These are phyloP conservation scores for Coleophora flavipennella DNA, from an alignment of 2,888 invertebrate species.

Conservation along the genomic window DNA sequence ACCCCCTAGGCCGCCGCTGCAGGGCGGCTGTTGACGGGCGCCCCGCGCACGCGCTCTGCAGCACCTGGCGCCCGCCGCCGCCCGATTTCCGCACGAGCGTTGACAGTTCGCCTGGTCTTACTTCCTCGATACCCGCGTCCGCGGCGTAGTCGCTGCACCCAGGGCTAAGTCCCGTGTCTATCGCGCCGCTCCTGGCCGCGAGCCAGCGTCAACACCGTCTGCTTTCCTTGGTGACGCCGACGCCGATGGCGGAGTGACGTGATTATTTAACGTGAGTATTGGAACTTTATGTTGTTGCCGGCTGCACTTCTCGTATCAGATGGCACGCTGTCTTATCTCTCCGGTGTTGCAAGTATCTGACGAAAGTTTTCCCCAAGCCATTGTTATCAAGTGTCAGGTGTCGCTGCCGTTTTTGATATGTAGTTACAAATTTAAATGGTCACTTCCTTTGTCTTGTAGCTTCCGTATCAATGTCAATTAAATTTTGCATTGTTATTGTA, in stretches of 20 bases:
- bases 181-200: constrained; percentile 26
- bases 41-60: constrained; percentile 63
- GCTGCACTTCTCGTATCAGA: constrained; percentile 10
- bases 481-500: too few species aligned
- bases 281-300: constrained; percentile 7
- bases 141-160: constrained; percentile 48
- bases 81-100: constrained; percentile 75
- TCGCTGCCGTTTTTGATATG: too few species aligned
- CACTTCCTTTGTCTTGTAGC: too few species aligned
- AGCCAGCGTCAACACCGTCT: constrained; percentile 26
- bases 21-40: constrained; percentile 73
- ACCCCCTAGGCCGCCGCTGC: constrained; percentile 41
- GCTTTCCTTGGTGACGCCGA: constrained; percentile 24
- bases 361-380: too few species aligned
- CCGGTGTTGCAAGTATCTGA: too few species aligned
- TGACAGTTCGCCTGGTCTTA: constrained; percentile 75
- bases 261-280: constrained; percentile 44
- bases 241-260: constrained; percentile 52
- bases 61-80: constrained; percentile 48
- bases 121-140: constrained; percentile 69
- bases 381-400: too few species aligned
- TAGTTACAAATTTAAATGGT: too few species aligned
- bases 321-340: too few species aligned
- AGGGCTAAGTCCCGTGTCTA: constrained; percentile 9
- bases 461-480: too few species aligned